phyloP scores from a whole-genome alignment of 2,797 vertebrate genomes.

The Falco novaeseelandiae region DNA sequence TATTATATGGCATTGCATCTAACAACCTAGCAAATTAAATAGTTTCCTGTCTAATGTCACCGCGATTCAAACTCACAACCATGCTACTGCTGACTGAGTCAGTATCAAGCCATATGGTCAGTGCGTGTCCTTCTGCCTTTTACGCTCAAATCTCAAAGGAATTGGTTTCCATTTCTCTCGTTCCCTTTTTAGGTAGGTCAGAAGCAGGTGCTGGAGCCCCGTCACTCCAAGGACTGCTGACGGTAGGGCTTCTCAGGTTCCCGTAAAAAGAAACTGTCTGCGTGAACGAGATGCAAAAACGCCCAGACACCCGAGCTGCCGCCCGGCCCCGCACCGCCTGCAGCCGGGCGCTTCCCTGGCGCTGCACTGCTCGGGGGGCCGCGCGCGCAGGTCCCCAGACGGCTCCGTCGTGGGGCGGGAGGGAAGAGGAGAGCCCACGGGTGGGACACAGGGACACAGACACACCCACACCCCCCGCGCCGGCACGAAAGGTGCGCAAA shows the following conservation, averaged over 20 bases:
- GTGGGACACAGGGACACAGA: rapidly evolving
- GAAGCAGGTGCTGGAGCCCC: slow-evolving; percentile 68
- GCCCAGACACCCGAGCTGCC: not conserved
- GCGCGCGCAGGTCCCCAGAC: rapidly evolving
- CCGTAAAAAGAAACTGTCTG: not conserved
- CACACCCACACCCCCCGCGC: not conserved
- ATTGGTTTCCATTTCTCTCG: slow-evolving; percentile 11
- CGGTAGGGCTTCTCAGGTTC: slow-evolving; percentile 32
- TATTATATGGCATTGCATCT: not conserved
- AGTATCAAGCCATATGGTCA: not conserved
- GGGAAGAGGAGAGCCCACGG: rapidly evolving
- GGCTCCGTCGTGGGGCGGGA: rapidly evolving
- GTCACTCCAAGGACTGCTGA: slow-evolving; percentile 48
- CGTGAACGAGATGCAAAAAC: not conserved
- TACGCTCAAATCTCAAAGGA: not conserved
- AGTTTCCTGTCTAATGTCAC: not conserved
- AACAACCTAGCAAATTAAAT: not conserved
- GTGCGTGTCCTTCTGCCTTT: not conserved
- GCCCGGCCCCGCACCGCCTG: not conserved
- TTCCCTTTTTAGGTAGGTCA: slow-evolving; percentile 68
- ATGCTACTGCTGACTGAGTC: not conserved
- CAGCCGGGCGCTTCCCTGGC: rapidly evolving
- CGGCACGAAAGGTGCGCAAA: not conserved
- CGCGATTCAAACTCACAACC: not conserved
- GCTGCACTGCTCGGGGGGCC: rapidly evolving